Percentiles rank a stretch among this genome's conserved stretches.
These are phyloP conservation scores for Cheilosia impressa DNA, from an alignment of 2,888 invertebrate genomes.

Conservation along the genomic window DNA sequence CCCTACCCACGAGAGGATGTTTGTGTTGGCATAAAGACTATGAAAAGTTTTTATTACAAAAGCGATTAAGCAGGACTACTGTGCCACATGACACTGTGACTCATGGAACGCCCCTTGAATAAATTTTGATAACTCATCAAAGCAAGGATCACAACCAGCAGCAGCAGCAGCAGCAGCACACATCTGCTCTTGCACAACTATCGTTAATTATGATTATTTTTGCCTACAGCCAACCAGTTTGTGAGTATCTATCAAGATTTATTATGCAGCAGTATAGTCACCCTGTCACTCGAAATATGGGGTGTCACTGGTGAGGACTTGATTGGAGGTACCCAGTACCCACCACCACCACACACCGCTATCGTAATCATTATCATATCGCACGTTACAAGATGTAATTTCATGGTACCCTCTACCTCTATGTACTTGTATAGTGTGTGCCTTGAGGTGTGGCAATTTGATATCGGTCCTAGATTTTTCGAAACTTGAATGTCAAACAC, in stretches of 20 bases:
- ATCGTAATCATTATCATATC: constrained; percentile 63
- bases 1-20: neutral
- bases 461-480: constrained; percentile 8
- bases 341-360: constrained; percentile 35
- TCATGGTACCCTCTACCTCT: constrained; percentile 37
- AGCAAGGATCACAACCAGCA: constrained; percentile 1
- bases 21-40: neutral
- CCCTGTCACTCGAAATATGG: constrained; percentile 60
- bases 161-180: constrained; percentile 19
- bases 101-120: constrained; percentile 70
- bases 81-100: constrained; percentile 48
- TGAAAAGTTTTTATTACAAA: constrained; percentile 1
- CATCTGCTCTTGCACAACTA: constrained; percentile 72
- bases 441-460: constrained; percentile 37
- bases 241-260: constrained; percentile 55
- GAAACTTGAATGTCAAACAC: constrained; percentile 49
- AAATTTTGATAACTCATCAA: constrained; percentile 57
- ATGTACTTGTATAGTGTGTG: neutral
- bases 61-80: constrained; percentile 33
- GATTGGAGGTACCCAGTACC: constrained; percentile 49
- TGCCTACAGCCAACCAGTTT: constrained; percentile 58
- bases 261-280: constrained; percentile 42
- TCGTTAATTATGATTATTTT: constrained; percentile 71
- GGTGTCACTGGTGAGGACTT: constrained; percentile 70
- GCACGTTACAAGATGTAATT: constrained; percentile 68